Conservation (phyloP, 1,140 invertebrate genomes). For the Rhynchophorus ferrugineus region DNA sequence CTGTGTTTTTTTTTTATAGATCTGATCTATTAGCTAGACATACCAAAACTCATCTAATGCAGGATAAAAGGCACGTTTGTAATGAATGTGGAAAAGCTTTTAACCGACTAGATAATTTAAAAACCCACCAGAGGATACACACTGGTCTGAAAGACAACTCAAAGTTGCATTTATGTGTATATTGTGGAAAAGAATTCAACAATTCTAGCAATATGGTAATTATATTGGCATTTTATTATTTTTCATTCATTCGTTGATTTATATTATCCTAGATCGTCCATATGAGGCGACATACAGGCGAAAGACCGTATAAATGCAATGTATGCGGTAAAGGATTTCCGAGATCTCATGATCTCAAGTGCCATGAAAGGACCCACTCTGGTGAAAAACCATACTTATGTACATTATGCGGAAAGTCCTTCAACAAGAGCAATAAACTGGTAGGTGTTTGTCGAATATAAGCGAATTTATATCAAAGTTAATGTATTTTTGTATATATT, state of each 20-base stretch:
- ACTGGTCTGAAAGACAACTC: constrained; percentile 42
- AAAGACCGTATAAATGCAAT: constrained; percentile 51
- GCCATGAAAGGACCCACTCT: constrained; percentile 51
- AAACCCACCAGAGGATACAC: constrained; percentile 41
- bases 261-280: constrained; percentile 42
- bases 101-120: constrained; percentile 40
- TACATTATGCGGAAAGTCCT: constrained; percentile 46
- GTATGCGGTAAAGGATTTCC: constrained; percentile 60
- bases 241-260: background rate
- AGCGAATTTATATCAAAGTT: too few species aligned
- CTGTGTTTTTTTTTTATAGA: constrained; percentile 21
- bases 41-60: constrained; percentile 38
- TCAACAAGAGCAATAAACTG: constrained; percentile 42
- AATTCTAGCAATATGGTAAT: constrained; percentile 40
- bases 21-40: constrained; percentile 37
- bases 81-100: constrained; percentile 45
- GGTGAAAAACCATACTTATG: constrained; percentile 51
- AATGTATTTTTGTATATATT: too few species aligned
- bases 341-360: constrained; percentile 52
- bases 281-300: constrained; percentile 52
- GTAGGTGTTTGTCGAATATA: too few species aligned
- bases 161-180: constrained; percentile 41
- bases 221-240: background rate
- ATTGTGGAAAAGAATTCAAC: constrained; percentile 44
- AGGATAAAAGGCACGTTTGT: constrained; percentile 42